These are phyloP conservation scores for Brachystomella parvula DNA, from an alignment of 1,140 invertebrate genomes.

Conservation along the genomic window DNA sequence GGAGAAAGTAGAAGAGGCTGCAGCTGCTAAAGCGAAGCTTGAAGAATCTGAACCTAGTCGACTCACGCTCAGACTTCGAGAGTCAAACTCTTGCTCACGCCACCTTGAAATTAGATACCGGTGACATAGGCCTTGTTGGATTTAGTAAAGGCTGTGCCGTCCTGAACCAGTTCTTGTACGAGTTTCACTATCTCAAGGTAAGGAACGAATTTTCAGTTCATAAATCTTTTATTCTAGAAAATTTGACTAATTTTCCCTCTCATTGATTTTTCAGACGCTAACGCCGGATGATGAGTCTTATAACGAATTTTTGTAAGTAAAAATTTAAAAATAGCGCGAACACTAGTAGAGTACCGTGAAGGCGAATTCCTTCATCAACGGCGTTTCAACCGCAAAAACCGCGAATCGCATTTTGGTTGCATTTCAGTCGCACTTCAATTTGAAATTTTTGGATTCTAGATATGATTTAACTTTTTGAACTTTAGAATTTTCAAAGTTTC, in stretches of 20 bases:
- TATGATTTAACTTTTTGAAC: too few species aligned
- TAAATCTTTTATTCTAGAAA: not conserved
- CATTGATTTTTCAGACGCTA: conserved; percentile 45
- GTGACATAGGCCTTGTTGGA: conserved; percentile 58
- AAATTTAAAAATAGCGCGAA: too few species aligned
- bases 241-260: conserved; percentile 12
- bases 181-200: conserved; percentile 61
- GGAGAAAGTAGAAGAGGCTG: not conserved
- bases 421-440: too few species aligned
- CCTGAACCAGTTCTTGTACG: conserved; percentile 78
- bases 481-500: too few species aligned
- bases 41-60: conserved; percentile 23
- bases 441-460: too few species aligned
- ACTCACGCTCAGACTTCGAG: not conserved
- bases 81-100: conserved; percentile 22
- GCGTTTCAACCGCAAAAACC: too few species aligned
- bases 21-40: not conserved
- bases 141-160: conserved; percentile 90
- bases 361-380: too few species aligned
- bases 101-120: conserved; percentile 45
- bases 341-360: too few species aligned
- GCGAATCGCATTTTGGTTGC: too few species aligned
- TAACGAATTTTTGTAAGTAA: conserved; percentile 54
- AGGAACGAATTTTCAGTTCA: conserved; percentile 8
- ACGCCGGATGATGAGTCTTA: conserved; percentile 51